Evolutionary conservation across 2,888 invertebrate species (phyloP).

Genomic region (Brachynemurus nebulosus): DNA sequence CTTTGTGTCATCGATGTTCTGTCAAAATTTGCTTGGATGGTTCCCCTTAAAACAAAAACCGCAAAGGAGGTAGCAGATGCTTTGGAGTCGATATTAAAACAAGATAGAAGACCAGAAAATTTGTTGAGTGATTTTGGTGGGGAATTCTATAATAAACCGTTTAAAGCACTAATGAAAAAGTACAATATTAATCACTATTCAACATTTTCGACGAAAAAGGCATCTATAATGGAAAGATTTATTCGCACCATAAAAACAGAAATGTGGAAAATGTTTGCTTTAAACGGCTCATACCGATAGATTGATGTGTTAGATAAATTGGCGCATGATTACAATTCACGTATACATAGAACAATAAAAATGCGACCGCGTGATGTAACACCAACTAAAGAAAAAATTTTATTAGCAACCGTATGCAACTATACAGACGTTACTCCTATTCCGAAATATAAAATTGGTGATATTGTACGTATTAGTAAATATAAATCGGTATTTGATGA

Average conservation of each 20-base stretch:
- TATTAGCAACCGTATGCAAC: slow-evolving; percentile 1
- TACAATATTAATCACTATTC: slow-evolving; percentile 15
- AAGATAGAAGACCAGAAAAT: no score
- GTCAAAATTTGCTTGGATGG: neutral
- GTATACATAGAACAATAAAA: neutral
- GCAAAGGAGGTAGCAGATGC: no score
- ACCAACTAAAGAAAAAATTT: neutral
- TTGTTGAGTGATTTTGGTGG: slow-evolving; percentile 14
- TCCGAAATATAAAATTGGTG: neutral
- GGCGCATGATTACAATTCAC: slow-evolving; percentile 4
- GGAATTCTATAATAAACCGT: slow-evolving; percentile 21
- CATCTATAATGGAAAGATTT: slow-evolving; percentile 20
- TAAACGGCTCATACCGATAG: slow-evolving; percentile 21
- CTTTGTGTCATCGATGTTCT: neutral
- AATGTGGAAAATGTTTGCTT: slow-evolving; percentile 22
- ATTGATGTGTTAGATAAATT: slow-evolving; percentile 19
- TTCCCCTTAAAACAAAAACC: no score
- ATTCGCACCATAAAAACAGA: slow-evolving; percentile 20
- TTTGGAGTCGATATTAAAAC: no score
- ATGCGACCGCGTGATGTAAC: slow-evolving; percentile 1
- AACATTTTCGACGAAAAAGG: slow-evolving; percentile 15
- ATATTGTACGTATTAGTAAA: neutral
- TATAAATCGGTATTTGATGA: neutral
- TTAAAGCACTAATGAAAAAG: slow-evolving; percentile 18
- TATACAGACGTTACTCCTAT: neutral